Conservation (phyloP, 2,113 vertebrate species). For the Hepsetus odoe region DNA sequence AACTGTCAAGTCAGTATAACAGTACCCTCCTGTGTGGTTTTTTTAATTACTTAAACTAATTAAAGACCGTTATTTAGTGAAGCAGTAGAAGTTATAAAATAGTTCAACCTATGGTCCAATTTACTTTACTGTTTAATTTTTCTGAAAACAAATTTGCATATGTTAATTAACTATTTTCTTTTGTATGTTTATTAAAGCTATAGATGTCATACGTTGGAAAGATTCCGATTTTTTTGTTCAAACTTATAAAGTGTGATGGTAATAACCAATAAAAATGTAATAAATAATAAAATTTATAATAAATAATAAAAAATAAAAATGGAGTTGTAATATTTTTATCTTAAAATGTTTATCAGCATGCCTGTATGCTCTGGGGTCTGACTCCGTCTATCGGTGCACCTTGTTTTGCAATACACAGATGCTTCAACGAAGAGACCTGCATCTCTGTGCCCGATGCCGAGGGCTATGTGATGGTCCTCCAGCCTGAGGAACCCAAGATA, state of each 20-base stretch:
- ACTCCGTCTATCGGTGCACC: not conserved
- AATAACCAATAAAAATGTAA: no score
- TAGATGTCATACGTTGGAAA: no score
- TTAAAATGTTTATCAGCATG: no score
- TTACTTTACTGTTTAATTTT: no score
- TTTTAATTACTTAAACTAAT: no score
- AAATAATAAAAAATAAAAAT: no score
- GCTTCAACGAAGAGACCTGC: slow-evolving; percentile 87
- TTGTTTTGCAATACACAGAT: slow-evolving; percentile 69
- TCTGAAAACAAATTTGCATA: no score
- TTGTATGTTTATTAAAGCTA: not conserved
- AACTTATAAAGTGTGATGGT: no score
- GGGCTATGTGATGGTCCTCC: slow-evolving; percentile 92
- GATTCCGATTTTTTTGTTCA: no score
- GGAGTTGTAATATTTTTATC: no score
- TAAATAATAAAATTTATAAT: no score
- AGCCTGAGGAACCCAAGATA: slow-evolving; percentile 96
- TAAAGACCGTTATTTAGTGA: not conserved
- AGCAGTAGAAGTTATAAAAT: not conserved
- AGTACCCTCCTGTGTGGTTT: no score
- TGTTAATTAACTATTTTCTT: not conserved
- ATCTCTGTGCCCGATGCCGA: slow-evolving; percentile 83
- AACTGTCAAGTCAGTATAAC: slow-evolving; percentile 78
- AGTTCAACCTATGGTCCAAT: not conserved
- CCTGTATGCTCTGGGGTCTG: not conserved